Conservation (phyloP, 2,888 invertebrate genomes). For the Oscheius sp. region DNA sequence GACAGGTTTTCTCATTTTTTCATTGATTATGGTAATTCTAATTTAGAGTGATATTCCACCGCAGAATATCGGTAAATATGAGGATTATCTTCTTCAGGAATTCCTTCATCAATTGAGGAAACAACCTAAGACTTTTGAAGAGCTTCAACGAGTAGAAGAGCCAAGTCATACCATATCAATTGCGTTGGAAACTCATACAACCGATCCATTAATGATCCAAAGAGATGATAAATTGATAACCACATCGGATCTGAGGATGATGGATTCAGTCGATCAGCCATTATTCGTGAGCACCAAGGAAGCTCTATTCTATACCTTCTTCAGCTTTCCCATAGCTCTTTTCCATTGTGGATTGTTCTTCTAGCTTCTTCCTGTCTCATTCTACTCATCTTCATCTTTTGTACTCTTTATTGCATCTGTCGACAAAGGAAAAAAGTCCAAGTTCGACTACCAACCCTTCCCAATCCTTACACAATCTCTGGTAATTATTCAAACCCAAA, state of each 20-base stretch:
- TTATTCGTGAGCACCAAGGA: background rate
- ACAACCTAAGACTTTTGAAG: background rate
- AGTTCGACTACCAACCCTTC: background rate
- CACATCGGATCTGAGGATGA: slow-evolving; percentile 7
- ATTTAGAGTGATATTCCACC: background rate
- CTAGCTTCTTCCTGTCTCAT: background rate
- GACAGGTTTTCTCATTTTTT: slow-evolving; percentile 1
- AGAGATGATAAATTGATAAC: slow-evolving; percentile 16
- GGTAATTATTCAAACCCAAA: background rate
- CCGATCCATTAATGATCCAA: slow-evolving; percentile 3
- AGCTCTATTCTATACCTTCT: background rate
- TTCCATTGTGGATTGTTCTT: slow-evolving; percentile 9
- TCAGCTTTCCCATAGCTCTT: background rate
- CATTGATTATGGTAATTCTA: background rate
- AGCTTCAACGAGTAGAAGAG: background rate
- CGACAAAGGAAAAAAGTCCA: background rate
- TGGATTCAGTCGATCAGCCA: slow-evolving; percentile 23
- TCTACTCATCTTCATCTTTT: background rate
- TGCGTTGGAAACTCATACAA: slow-evolving; percentile 26
- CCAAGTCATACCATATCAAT: slow-evolving; percentile 20
- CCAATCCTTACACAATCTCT: slow-evolving; percentile 21
- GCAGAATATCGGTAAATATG: slow-evolving; percentile 17
- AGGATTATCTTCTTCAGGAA: slow-evolving; percentile 22
- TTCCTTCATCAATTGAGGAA: slow-evolving; percentile 22
- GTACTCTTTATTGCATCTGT: background rate